phyloP scores from a whole-genome alignment of 2,113 vertebrate species.

The Cnemophilus loriae region DNA sequence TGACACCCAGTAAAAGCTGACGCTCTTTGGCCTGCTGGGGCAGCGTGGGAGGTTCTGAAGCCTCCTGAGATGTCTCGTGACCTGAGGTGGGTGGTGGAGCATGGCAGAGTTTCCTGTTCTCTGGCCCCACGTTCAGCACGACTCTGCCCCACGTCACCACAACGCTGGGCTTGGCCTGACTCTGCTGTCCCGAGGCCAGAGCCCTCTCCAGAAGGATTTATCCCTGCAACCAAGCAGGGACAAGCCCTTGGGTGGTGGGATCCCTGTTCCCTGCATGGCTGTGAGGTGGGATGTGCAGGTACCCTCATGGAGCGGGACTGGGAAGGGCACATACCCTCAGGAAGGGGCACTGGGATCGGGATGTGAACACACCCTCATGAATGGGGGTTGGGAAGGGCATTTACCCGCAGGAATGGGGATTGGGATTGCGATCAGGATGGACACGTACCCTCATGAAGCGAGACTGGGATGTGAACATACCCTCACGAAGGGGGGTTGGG shows the following conservation, averaged over 20 bases:
- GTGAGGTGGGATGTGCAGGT: neutral
- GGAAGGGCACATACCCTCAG: too few relatives aligned
- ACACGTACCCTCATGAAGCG: neutral
- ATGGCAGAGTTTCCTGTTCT: neutral
- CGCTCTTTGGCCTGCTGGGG: neutral
- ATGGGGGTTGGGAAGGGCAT: neutral
- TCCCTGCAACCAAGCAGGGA: neutral
- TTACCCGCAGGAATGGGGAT: too few relatives aligned
- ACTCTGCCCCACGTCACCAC: neutral
- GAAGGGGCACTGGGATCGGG: too few relatives aligned
- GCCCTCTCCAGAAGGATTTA: neutral
- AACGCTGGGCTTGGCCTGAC: neutral
- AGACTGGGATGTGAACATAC: neutral
- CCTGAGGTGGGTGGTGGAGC: neutral
- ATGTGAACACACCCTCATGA: constrained; percentile 65
- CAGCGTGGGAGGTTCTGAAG: neutral
- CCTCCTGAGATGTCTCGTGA: neutral
- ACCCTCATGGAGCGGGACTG: neutral
- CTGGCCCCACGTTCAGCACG: neutral
- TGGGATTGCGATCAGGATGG: too few relatives aligned
- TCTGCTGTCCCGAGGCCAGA: neutral
- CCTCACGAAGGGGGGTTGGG: neutral
- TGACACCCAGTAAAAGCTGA: too few relatives aligned
- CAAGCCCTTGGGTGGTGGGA: neutral
- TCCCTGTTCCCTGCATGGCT: neutral